Evolutionary conservation across 2,888 invertebrate genomes (phyloP).

Genomic region (Nemotelus nigrinus): DNA sequence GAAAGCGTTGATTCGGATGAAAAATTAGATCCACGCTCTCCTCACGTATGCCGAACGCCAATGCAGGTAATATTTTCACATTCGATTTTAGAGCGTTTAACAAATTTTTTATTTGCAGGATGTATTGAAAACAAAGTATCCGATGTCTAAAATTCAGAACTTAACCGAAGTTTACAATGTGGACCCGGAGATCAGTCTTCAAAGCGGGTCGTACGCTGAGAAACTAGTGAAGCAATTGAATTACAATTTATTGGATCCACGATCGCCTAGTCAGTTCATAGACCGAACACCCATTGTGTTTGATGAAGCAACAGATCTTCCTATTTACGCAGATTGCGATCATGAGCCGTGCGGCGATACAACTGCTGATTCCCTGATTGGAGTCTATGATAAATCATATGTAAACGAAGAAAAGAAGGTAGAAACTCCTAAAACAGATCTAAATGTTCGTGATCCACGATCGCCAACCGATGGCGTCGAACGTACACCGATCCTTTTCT

Average conservation of each 20-base stretch:
- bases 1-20: not conserved
- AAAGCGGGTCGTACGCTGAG: not conserved
- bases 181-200: not conserved
- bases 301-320: conserved; percentile 38
- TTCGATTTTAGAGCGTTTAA: not conserved
- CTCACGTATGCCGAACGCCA: conserved; percentile 48
- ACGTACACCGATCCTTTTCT: conserved; percentile 46
- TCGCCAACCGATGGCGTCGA: conserved; percentile 47
- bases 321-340: not conserved
- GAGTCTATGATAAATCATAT: not conserved
- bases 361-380: not conserved
- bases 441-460: conserved; percentile 6
- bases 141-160: conserved; percentile 31
- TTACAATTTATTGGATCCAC: conserved; percentile 48
- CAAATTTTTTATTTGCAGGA: conserved; percentile 30
- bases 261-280: conserved; percentile 49
- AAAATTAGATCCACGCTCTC: conserved; percentile 49
- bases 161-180: conserved; percentile 12
- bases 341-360: not conserved
- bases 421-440: conserved; percentile 15
- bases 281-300: conserved; percentile 49
- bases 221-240: conserved; percentile 32
- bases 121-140: conserved; percentile 2
- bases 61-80: conserved; percentile 18
- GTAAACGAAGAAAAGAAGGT: not conserved